Percentiles rank a stretch among this genome's conserved stretches.
Conservation (phyloP, 2,113 vertebrate genomes). For the Octodon degus region DNA sequence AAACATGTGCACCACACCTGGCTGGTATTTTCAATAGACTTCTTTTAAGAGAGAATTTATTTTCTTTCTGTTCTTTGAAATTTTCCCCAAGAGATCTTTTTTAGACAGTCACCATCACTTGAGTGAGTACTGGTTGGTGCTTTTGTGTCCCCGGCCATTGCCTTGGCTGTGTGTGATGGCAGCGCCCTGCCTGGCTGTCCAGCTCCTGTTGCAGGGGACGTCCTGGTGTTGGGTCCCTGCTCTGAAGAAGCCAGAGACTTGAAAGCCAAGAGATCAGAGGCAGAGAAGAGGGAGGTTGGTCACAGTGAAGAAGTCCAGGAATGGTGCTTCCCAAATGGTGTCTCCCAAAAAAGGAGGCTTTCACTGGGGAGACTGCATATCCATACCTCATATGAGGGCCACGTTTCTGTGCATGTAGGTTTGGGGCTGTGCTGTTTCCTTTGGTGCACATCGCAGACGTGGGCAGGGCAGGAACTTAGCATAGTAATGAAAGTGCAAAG, state of each 20-base stretch:
- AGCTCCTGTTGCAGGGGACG: neutral
- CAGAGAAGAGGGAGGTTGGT: neutral
- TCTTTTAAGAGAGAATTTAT: neutral
- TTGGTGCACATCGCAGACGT: neutral
- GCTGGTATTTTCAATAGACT: neutral
- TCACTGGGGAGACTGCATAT: neutral
- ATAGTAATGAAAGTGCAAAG: neutral
- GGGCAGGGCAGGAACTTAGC: neutral
- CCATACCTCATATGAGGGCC: neutral
- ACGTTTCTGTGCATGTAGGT: neutral
- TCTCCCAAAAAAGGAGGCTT: neutral
- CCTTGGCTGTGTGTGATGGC: neutral
- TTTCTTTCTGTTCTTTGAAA: constrained; percentile 4
- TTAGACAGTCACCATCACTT: neutral
- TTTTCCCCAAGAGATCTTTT: neutral
- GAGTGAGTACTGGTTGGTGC: neutral
- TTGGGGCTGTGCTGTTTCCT: neutral
- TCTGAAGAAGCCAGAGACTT: neutral
- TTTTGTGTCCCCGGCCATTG: neutral
- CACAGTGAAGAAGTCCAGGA: too few species aligned
- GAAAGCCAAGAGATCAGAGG: neutral
- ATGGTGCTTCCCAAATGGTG: neutral
- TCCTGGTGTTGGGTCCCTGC: too few species aligned
- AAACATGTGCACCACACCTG: neutral
- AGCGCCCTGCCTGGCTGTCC: neutral